Base-by-base conservation (phyloP, 2,113 vertebrate genomes). In the Vulpes ferrilata region DNA sequence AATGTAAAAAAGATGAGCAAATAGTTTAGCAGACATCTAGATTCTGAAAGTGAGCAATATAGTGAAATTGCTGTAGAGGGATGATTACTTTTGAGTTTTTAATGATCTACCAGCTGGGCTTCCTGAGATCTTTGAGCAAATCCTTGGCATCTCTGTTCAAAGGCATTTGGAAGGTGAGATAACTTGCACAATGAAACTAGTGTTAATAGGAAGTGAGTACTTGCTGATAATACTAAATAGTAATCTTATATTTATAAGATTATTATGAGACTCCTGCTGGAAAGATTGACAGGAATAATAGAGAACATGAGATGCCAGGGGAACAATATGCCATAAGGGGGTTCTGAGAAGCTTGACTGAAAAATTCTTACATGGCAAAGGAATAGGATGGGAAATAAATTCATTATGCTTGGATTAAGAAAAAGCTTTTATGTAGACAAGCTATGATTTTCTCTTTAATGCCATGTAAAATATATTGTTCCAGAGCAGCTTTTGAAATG, bases 341-440 rank as follows among this genome's bases (percentile, higher is more conserved):
- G n/a, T n/a, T 81, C 51, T 79, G 55, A 95, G n/a, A 89, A 92
- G 51, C 38, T 86, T 86, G 67, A 62, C 71, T 85, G 88, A 88
- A 83, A 94, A 89, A 89, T 80, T 65, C 15, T 38, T 80, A 59
- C 15, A 43, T n/a, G 23, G 43, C 59, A 57, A 84, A 69, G 11
- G 79, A 84, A 94, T 92, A 59, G 20, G 25, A 43, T 89, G 27
- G 79, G 65, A 96, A 94, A 64, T 76, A 81, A 73, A 53, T 88
- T 65, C 30, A 74, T 80, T 93, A 67, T 96, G 1, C 60, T 92
- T 94, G n/a, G 43, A 78, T 81, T 86, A 87, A 92, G 67, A 78
- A 85, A 90, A 76, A 19, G 3, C 80, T 94, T 96, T 80, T 64
- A 64, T 96, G 74, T 89, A 69, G 55, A 81, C 8, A 93, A 74